Base-by-base conservation (phyloP, 2,797 vertebrate genomes). In the Harpagifer antarcticus region DNA sequence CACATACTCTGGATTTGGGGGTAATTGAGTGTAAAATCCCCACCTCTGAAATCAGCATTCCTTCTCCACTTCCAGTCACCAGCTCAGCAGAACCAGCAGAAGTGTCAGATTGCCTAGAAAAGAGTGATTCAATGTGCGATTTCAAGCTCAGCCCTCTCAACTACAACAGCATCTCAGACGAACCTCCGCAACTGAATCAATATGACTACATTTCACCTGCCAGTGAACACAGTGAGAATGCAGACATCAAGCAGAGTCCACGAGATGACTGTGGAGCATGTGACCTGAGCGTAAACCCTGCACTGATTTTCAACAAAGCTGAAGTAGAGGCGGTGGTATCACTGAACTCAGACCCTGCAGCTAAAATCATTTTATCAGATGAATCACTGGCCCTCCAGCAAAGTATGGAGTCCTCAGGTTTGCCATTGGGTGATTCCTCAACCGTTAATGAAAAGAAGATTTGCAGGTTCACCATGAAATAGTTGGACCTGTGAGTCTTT, bases 71-170 rank as follows among this genome's bases (percentile, higher is more conserved):
- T 70, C n/a, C 89, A 27, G 68, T 78, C 37, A 86, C 72, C 52
- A 78, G 48, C 54, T 27, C 81, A 42, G 74, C 81, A 86, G 85
- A 92, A 68, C 83, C 82, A 37, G 44, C 84, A 53, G 81, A 84
- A 49, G 58, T 37, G 23, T 68, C 88, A 69, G 68, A 81, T 11
- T 45, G 27, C 44, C 68, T 89, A 50, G 77, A 85, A 69, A 92
- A 90, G 72, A 86, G 68, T 53, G 82, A 87, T 76, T 43, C 79
- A 12, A 44, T 93, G 58, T 94, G 93, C 58, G 88, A 90, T 68
- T 92, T 95, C 66, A 94, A 94, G 88, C 92, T 94, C 79, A 95
- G 94, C 66, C 93, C 93, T 45, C 84, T 95, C 40, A 93, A 91
- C 91, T 95, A 93, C 78, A 91, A 75, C 83, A 87, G 87, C 84